Conservation (phyloP, 2,113 vertebrate genomes). For the Hydropotes inermis region DNA sequence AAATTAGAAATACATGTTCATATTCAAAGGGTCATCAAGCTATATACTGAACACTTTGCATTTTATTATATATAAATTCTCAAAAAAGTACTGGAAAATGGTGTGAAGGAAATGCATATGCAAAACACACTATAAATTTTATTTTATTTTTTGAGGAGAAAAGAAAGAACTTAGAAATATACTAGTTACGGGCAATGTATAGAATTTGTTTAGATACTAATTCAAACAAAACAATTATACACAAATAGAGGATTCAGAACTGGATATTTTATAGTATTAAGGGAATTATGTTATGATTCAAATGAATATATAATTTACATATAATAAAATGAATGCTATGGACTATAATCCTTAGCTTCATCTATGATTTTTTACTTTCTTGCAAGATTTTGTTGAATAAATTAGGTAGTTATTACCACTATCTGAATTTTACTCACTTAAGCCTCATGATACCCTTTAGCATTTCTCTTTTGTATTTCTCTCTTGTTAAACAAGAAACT, state of each 20-base stretch:
- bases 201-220: not conserved
- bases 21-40: not conserved
- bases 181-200: not conserved
- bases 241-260: not conserved
- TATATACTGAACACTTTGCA: not conserved
- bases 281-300: not conserved
- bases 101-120: not conserved
- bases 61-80: not conserved
- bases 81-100: not conserved
- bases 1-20: not conserved
- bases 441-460: not conserved
- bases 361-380: not conserved
- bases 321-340: not conserved
- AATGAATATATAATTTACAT: not conserved
- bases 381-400: not conserved
- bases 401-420: not conserved
- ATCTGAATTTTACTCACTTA: not conserved
- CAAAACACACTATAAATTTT: not conserved
- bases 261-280: not conserved
- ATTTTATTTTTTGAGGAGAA: not conserved
- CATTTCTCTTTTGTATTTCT: not conserved
- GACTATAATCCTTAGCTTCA: not conserved
- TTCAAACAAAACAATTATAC: not conserved
- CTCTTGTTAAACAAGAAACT: not conserved
- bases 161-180: not conserved